These are phyloP conservation scores for Pyrochroa serraticornis DNA, from an alignment of 2,888 invertebrate genomes.

Conservation along the genomic window DNA sequence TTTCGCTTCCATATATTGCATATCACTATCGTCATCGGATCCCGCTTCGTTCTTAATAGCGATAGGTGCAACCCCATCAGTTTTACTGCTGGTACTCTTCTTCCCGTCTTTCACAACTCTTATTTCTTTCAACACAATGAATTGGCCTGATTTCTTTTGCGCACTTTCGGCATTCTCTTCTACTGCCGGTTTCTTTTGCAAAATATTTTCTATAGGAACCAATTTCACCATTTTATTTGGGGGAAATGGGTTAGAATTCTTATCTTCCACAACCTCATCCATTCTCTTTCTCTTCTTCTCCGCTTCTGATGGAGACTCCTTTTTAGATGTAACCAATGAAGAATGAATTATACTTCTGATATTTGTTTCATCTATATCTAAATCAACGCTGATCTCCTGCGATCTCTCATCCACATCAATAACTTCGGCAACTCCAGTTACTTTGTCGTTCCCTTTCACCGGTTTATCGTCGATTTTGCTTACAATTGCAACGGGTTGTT, in stretches of 20 bases:
- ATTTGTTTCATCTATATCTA: conserved; percentile 36
- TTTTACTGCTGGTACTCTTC: not conserved
- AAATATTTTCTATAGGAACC: conserved; percentile 39
- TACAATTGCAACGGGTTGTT: not conserved
- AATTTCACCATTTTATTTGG: conserved; percentile 40
- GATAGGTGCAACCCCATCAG: not conserved
- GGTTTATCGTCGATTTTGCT: not conserved
- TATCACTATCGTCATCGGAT: conserved; percentile 42
- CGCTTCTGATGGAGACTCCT: not conserved
- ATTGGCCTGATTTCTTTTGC: conserved; percentile 3
- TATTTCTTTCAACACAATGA: conserved; percentile 17
- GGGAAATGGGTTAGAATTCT: conserved; percentile 5
- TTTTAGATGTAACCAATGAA: conserved; percentile 32
- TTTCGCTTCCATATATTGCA: conserved; percentile 47
- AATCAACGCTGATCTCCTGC: not conserved
- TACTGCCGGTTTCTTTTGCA: conserved; percentile 30
- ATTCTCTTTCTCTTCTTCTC: not conserved
- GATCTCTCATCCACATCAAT: conserved; percentile 1
- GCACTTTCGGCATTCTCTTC: conserved; percentile 14
- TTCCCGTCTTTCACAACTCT: conserved; percentile 16
- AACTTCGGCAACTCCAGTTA: not conserved
- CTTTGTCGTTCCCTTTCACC: not conserved
- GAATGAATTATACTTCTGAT: conserved; percentile 47
- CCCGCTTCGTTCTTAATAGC: conserved; percentile 53
- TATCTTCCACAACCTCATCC: not conserved